A percentile compares a stretch with the other conserved stretches of the same genome.
Evolutionary conservation across 1,140 invertebrate species (phyloP).

Genomic region (Drosophila arizonae): DNA sequence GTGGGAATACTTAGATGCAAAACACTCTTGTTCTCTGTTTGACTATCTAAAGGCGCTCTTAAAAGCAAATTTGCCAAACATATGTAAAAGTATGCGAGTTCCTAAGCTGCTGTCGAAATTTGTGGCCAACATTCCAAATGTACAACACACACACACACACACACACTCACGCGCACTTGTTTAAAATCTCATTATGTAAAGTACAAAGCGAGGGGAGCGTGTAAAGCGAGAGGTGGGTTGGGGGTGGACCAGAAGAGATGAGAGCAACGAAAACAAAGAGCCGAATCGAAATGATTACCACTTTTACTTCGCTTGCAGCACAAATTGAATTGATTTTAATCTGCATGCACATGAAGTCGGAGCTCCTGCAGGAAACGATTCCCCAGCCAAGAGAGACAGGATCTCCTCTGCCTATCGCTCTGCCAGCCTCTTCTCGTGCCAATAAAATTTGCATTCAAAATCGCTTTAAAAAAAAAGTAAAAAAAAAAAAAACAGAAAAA

Average conservation of each 20-base stretch:
- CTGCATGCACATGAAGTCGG: conserved; percentile 43
- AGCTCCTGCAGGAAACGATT: conserved; percentile 28
- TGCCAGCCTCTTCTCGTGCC: conserved; percentile 40
- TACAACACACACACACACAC: conserved; percentile 18
- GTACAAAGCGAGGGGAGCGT: conserved; percentile 38
- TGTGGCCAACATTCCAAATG: conserved; percentile 30
- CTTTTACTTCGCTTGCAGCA: conserved; percentile 73
- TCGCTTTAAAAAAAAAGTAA: conserved; percentile 59
- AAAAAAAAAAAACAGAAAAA: conserved; percentile 5
- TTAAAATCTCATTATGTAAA: conserved; percentile 80
- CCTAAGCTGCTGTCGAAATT: conserved; percentile 38
- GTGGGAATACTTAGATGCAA: not conserved
- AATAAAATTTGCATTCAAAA: conserved; percentile 80
- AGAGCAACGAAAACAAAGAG: conserved; percentile 60
- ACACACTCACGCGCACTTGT: conserved; percentile 43
- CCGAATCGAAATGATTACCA: conserved; percentile 63
- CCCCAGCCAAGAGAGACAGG: not conserved
- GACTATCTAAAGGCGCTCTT: conserved; percentile 1
- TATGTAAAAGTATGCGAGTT: conserved; percentile 34
- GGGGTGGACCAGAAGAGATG: not conserved
- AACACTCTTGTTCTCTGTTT: not conserved
- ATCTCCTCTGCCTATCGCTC: conserved; percentile 9
- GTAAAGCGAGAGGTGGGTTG: not conserved
- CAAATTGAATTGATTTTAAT: conserved; percentile 81
- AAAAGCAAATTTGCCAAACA: conserved; percentile 14